phyloP scores from a whole-genome alignment of 2,888 invertebrate species.

The Drosophila mayaguana region DNA sequence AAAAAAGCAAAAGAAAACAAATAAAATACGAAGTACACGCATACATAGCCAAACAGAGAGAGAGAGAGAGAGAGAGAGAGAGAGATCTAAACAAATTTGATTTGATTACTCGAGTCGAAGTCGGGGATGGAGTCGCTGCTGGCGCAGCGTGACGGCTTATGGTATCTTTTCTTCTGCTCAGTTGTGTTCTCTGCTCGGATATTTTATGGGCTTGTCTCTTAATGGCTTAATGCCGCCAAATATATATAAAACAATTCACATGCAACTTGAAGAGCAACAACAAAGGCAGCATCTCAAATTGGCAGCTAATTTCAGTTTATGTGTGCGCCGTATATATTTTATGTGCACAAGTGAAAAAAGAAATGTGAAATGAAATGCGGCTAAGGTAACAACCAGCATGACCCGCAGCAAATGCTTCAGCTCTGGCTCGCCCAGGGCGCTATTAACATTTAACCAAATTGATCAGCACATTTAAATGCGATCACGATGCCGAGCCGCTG shows the following conservation, averaged over 20 bases:
- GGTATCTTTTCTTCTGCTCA: conserved; percentile 9
- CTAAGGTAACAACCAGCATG: conserved; percentile 55
- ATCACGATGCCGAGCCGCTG: conserved; percentile 70
- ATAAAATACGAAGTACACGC: conserved; percentile 14
- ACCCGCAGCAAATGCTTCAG: conserved; percentile 45
- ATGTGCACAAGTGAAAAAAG: conserved; percentile 28
- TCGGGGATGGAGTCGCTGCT: conserved; percentile 11
- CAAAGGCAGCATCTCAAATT: conserved; percentile 68
- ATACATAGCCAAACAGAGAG: background rate
- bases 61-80: background rate
- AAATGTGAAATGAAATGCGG: conserved; percentile 26
- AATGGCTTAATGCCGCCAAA: conserved; percentile 72
- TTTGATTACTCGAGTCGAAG: conserved; percentile 60
- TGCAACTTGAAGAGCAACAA: conserved; percentile 34
- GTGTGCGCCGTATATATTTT: conserved; percentile 65
- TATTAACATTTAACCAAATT: conserved; percentile 77
- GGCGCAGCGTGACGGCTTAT: conserved; percentile 54
- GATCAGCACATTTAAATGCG: conserved; percentile 79
- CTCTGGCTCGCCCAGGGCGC: conserved; percentile 65
- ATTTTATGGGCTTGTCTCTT: conserved; percentile 64
- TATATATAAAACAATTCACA: conserved; percentile 76
- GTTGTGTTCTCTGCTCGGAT: conserved; percentile 3
- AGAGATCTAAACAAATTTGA: conserved; percentile 70
- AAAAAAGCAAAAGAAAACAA: conserved; percentile 27
- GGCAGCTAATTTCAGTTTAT: conserved; percentile 77